phyloP scores from a whole-genome alignment of 2,888 invertebrate species.

The Coremacera marginata region DNA sequence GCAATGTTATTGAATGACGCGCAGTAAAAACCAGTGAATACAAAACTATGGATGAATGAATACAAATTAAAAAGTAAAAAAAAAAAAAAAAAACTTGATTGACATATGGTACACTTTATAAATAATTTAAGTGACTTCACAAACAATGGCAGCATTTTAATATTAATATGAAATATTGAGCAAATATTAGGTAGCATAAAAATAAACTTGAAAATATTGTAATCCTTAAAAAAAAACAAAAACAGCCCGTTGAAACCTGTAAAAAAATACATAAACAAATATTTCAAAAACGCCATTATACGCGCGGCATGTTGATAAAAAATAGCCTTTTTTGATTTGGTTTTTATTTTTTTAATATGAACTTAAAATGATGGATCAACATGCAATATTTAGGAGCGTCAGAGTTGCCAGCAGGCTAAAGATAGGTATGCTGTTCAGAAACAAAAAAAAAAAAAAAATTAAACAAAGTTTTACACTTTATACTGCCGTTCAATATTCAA shows the following conservation, averaged over 20 bases:
- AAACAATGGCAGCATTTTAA: too few relatives aligned
- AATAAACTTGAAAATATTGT: too few relatives aligned
- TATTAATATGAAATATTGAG: too few relatives aligned
- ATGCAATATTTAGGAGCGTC: slow-evolving; percentile 20
- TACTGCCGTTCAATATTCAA: neutral
- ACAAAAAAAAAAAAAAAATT: neutral
- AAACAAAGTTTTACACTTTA: slow-evolving; percentile 19
- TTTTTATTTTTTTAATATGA: neutral
- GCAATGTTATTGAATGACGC: slow-evolving; percentile 22
- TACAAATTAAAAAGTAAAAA: neutral
- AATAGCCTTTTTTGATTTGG: neutral
- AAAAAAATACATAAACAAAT: too few relatives aligned
- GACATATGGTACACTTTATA: slow-evolving; percentile 3
- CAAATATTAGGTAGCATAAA: neutral
- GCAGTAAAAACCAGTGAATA: slow-evolving; percentile 17
- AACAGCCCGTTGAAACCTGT: too few relatives aligned
- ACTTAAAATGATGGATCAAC: slow-evolving; percentile 26
- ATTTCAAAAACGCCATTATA: too few relatives aligned
- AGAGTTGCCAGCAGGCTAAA: neutral
- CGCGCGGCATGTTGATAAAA: too few relatives aligned
- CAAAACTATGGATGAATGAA: neutral
- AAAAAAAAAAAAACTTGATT: neutral
- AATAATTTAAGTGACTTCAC: neutral
- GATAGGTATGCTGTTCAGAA: neutral
- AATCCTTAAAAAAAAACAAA: too few relatives aligned